Base-by-base conservation (phyloP, 2,113 vertebrate species). In the Prolemur simus region DNA sequence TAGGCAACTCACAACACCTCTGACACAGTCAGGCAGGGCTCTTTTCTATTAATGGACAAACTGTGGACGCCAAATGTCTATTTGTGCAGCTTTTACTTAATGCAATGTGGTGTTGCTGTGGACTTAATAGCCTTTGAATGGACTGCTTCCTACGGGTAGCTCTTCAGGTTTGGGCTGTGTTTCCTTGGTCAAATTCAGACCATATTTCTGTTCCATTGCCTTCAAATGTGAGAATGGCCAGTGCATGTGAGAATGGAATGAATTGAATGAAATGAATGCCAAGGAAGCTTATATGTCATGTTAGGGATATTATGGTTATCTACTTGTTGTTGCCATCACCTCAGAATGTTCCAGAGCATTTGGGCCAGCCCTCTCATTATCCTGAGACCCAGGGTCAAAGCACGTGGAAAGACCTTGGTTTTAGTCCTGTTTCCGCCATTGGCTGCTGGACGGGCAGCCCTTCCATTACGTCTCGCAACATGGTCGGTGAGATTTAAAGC, bases 281-380 rank as follows among this genome's bases (percentile, higher is more conserved):
- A 17, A 84, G 15, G n/a, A 29, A 42, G 49, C 27, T 84, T 45
- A 47, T 6, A 1, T 23, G 52, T 47, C 54, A 1, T 23, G 1
- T 54, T 49, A 11, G 68, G 52, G 52, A 68, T 42, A 91, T 77
- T 23, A 37, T 6, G 21, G 15, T 63, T 45, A 73, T 89, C 63
- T 85, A 6, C 20, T 34, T 94, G 58, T 56, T 39, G 47, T 56
- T 39, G 58, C 17, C 15, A 9, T 39, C 74, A 66, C 64, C 63
- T 93, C 25, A 73, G 89, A 81, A 89, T 47, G 68, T 82, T 91
- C 85, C 39, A 77, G 89, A 93, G 90, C n/a, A 47, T 63, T 94
- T 91, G 89, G 49, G 5, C 60, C 27, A 18, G 47, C 15, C 15
- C 27, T 37, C 63, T 91, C 32, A 2, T 68, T 47, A 21, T 76